Evolutionary conservation across 1,140 invertebrate species (phyloP), one percentile per base, ranked within the genome.

Genomic region (Homarus americanus): DNA sequence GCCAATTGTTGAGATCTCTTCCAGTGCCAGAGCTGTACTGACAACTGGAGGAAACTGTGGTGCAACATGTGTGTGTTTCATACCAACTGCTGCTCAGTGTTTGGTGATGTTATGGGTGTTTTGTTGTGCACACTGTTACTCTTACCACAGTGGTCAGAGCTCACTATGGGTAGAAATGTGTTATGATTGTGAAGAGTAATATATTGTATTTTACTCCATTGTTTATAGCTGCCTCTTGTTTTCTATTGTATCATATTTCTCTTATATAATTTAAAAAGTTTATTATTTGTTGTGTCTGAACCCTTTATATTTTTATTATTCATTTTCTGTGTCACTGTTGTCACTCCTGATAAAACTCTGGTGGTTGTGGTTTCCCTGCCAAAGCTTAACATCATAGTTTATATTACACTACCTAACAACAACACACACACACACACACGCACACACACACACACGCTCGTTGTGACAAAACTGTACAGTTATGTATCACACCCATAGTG

Each of bases 291-390:
- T 78, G 9, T 40, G 34, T 12, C 44, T 44, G 2, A 28, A 41
- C 44, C 28, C 76, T 28, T 83, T 83, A 17, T 83, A 63, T n/a
- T 69, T 53, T 20, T 83, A 28, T 58, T 69, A 40, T 28, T 58
- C 58, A 24, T 32, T 58, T 58, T 53, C 58, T 63, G 44, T 49
- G 36, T 82, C 36, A 32, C 40, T 76, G 73, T 76, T 49, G 44
- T 79, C 24, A 24, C 63, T 28, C 63, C 40, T 83, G 63, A 63
- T 38, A 40, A 83, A 38, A 83, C 82, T 83, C 82, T 83, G 82
- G 58, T 38, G 82, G 82, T 83, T 83, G 82, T 83, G 82, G 82
- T 83, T 63, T 83, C 53, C 82, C 63, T 83, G 82, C 82, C 82
- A 83, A 83, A 83, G 82, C 82, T 83, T 83, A 40, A 83, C 82